These are phyloP conservation scores for Epicauta chinensis DNA, from an alignment of 1,140 invertebrate species.

Conservation along the genomic window DNA sequence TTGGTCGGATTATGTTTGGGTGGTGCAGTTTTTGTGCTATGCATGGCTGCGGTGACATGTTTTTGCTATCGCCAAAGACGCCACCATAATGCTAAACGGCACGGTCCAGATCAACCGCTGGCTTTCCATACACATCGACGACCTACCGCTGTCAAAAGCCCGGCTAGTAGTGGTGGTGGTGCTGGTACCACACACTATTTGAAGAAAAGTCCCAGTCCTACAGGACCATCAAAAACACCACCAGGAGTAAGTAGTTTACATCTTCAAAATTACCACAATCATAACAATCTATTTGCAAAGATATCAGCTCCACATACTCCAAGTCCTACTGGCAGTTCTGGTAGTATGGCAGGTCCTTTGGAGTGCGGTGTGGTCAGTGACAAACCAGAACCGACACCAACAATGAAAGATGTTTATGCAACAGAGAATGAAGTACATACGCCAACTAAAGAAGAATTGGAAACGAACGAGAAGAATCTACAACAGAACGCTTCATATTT, in stretches of 20 bases:
- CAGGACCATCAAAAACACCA: conserved; percentile 50
- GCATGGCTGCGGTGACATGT: conserved; percentile 52
- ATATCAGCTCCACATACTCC: conserved; percentile 39
- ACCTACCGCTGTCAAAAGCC: conserved; percentile 60
- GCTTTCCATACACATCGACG: conserved; percentile 54
- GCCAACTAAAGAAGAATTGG: conserved; percentile 54
- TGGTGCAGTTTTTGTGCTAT: conserved; percentile 49
- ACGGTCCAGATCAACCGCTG: conserved; percentile 51
- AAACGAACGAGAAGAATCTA: conserved; percentile 56
- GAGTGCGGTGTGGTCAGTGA: conserved; percentile 39
- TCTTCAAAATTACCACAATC: too few species aligned
- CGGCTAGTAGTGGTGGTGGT: conserved; percentile 50
- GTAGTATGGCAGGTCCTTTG: conserved; percentile 32
- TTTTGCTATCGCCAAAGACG: conserved; percentile 50
- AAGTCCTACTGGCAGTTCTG: conserved; percentile 35
- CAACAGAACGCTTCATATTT: conserved; percentile 54
- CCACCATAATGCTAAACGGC: conserved; percentile 38
- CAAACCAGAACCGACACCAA: conserved; percentile 41
- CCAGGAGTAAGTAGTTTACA: conserved; percentile 46
- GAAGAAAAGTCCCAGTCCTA: conserved; percentile 83
- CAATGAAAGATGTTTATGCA: conserved; percentile 44
- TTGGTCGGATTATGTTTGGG: conserved; percentile 58
- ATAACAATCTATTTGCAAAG: too few species aligned
- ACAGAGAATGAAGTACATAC: conserved; percentile 45
- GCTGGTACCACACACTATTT: conserved; percentile 65